Base-by-base conservation (phyloP, 2,797 vertebrate genomes). In the Merluccius polli region DNA sequence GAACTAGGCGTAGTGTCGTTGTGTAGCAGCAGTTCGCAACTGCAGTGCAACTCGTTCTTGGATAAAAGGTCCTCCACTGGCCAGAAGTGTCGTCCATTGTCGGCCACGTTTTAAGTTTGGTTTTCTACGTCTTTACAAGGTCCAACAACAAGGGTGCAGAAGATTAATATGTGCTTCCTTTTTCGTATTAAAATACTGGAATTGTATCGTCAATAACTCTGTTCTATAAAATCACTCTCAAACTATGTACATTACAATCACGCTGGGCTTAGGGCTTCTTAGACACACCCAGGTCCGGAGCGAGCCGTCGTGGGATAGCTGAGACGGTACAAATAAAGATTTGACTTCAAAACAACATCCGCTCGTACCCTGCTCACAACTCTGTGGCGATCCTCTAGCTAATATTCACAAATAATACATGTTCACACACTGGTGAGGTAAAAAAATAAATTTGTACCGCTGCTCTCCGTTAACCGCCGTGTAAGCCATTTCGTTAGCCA, bases 381-480 rank as follows among this genome's bases (percentile, higher is more conserved):
- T 79, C 82, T 86, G 79, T 73, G 73, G 78, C 85, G 77, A 70
- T 77, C 31, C 88, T 81, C 87, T 83, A 84, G 73, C 78, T 9
- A 32, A 78, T 84, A 89, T 90, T 92, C 87, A 92, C 91, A 91
- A 91, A 90, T 79, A 84, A 86, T 87, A 91, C 29, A 86, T 75
- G 87, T 92, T 88, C 83, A 90, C 87, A 90, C 48, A 84, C 70
- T 29, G 73, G 82, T 75, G 81, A 87, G 71, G 89, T 94, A 94
- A 81, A 94, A 94, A 94, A 94, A 94, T 93, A 94, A 87, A 89
- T 87, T 91, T 88, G 86, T 89, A 87, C 77, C 80, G 86, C 82
- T 83, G 86, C 80, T 88, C 74, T 75, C 87, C 87, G 87, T 81
- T 84, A 82, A 81, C 85, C 81, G 86, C 67, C 82, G 52, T 21